A percentile compares a stretch with the other conserved stretches of the same genome.
phyloP scores from a whole-genome alignment of 2,888 invertebrate genomes.

The Melanchra persicariae region DNA sequence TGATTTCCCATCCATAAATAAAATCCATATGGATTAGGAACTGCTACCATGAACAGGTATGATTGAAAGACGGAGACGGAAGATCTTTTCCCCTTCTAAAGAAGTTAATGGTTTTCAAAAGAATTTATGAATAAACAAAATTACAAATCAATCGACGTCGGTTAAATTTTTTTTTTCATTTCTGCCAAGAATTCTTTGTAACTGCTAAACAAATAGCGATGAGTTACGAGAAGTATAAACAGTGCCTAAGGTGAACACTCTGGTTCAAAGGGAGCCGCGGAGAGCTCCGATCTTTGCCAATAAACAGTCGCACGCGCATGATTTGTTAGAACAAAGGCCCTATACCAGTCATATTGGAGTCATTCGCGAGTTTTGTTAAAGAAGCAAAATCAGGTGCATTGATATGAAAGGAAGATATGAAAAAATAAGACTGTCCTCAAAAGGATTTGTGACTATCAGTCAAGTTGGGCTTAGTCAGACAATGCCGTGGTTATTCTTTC shows the following conservation, averaged over 20 bases:
- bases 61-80: neutral
- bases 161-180: constrained; percentile 20
- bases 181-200: constrained; percentile 33
- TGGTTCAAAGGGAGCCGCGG: constrained; percentile 68
- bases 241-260: constrained; percentile 47
- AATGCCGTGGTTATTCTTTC: neutral
- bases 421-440: too few species aligned
- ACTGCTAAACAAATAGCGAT: constrained; percentile 49
- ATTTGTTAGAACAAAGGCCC: constrained; percentile 49
- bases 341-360: neutral
- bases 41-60: neutral
- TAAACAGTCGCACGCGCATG: constrained; percentile 69
- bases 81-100: neutral
- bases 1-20: too few species aligned
- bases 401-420: too few species aligned
- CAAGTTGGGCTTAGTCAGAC: too few species aligned
- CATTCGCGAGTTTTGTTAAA: neutral
- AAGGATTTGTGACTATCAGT: too few species aligned
- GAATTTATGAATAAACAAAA: constrained; percentile 37
- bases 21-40: neutral
- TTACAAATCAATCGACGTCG: constrained; percentile 11
- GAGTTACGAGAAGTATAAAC: constrained; percentile 53
- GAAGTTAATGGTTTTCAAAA: neutral
- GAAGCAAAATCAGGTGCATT: too few species aligned
- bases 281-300: constrained; percentile 66